A percentile compares a stretch with the other conserved stretches of the same genome.
Conservation (phyloP, 1,140 invertebrate genomes). For the Orchestia grillus region DNA sequence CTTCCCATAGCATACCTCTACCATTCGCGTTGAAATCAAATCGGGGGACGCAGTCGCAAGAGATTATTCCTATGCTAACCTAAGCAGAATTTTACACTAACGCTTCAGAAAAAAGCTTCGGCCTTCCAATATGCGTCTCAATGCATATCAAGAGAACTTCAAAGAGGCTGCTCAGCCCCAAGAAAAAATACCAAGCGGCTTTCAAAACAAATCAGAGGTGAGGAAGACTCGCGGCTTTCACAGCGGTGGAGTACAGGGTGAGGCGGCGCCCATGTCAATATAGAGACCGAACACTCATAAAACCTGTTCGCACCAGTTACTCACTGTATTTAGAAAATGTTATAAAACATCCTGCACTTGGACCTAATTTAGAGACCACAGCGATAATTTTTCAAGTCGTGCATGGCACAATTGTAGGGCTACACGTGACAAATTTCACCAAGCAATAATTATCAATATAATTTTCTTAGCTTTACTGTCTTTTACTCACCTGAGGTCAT, state of each 20-base stretch:
- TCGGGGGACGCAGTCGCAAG: neutral
- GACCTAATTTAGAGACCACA: neutral
- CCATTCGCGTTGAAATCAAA: neutral
- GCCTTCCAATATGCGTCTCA: slow-evolving; percentile 47
- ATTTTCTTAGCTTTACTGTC: neutral
- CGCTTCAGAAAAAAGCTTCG: neutral
- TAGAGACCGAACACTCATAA: neutral
- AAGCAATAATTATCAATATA: neutral
- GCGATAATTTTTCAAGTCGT: neutral
- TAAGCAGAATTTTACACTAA: neutral
- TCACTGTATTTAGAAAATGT: neutral
- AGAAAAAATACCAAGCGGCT: slow-evolving; percentile 47
- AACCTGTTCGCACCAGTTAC: neutral
- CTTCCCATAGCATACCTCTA: neutral
- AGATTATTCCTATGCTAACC: neutral
- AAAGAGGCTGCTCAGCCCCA: neutral
- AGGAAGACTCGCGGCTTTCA: neutral
- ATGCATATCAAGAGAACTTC: slow-evolving; percentile 56
- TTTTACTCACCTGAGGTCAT: neutral
- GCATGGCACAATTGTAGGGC: neutral
- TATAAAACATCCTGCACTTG: neutral
- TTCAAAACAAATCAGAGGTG: slow-evolving; percentile 51
- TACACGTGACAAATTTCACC: neutral
- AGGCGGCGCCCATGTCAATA: neutral
- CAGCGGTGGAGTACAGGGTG: neutral